A percentile compares a stretch with the other conserved stretches of the same genome.
These are phyloP conservation scores for cattle (Bos taurus) DNA, from an alignment of 2,113 vertebrate genomes.

Conservation along the genomic window DNA sequence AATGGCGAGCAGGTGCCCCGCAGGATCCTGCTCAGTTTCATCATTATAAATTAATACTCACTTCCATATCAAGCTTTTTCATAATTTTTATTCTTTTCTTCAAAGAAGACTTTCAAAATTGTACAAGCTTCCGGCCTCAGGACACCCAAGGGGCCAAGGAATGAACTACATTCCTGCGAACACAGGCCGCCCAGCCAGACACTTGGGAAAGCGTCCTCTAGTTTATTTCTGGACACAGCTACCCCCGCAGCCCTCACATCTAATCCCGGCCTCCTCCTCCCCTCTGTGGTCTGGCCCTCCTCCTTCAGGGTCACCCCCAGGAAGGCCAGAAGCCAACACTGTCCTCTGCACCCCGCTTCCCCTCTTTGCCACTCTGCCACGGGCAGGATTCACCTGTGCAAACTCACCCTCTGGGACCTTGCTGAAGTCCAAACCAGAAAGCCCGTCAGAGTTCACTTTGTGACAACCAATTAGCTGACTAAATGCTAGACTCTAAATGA, in stretches of 20 bases:
- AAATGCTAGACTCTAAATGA: background rate
- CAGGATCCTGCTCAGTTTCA: background rate
- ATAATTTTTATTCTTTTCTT: background rate
- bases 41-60: background rate
- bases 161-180: background rate
- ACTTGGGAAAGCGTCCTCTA: background rate
- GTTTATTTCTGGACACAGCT: background rate
- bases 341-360: background rate
- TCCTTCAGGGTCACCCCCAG: background rate
- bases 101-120: background rate
- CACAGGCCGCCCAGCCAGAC: background rate
- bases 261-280: background rate
- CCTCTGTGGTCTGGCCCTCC: background rate
- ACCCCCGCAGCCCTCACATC: background rate
- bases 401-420: background rate
- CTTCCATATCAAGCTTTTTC: background rate
- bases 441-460: background rate
- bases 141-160: background rate
- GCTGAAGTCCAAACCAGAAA: background rate
- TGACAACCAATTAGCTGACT: background rate
- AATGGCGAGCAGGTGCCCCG: background rate
- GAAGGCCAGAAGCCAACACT: background rate
- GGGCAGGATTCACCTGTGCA: background rate
- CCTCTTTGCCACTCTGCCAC: background rate
- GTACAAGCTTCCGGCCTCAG: background rate